Conservation (phyloP, 1,140 invertebrate species). For the Pomacea maculata region DNA sequence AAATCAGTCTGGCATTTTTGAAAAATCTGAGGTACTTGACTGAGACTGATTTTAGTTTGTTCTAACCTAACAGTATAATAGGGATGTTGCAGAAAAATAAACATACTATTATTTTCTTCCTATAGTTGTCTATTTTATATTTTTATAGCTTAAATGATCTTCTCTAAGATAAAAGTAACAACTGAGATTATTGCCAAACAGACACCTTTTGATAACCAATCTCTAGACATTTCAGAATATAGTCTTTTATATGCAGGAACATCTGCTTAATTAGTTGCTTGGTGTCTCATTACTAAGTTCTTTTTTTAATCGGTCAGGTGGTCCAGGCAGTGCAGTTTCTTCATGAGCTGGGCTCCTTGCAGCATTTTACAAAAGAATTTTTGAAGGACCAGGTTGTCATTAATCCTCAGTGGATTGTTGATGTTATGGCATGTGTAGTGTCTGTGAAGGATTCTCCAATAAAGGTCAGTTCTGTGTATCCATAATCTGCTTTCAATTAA, state of each 20-base stretch:
- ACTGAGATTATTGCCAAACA: too few relatives aligned
- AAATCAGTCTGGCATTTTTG: conserved; percentile 51
- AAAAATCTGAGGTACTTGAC: conserved; percentile 47
- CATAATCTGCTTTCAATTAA: too few relatives aligned
- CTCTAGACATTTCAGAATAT: too few relatives aligned
- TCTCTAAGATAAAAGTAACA: too few relatives aligned
- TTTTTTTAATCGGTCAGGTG: conserved; percentile 34
- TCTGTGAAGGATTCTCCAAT: conserved; percentile 56
- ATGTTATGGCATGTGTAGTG: conserved; percentile 63
- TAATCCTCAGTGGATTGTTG: conserved; percentile 65
- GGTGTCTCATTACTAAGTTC: too few relatives aligned
- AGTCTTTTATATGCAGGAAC: too few relatives aligned
- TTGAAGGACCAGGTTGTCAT: conserved; percentile 60
- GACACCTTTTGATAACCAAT: too few relatives aligned
- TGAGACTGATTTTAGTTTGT: background rate
- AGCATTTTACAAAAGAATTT: conserved; percentile 59
- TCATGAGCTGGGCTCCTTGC: conserved; percentile 62
- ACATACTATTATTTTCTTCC: too few relatives aligned
- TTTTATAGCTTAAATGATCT: too few relatives aligned
- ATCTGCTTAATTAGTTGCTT: too few relatives aligned
- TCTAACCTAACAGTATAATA: background rate
- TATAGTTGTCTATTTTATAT: too few relatives aligned
- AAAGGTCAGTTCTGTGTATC: conserved; percentile 33
- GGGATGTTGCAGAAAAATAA: too few relatives aligned
- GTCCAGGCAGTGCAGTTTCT: conserved; percentile 61